Base-by-base conservation (phyloP, 2,113 vertebrate genomes). In the Sitta europaea region DNA sequence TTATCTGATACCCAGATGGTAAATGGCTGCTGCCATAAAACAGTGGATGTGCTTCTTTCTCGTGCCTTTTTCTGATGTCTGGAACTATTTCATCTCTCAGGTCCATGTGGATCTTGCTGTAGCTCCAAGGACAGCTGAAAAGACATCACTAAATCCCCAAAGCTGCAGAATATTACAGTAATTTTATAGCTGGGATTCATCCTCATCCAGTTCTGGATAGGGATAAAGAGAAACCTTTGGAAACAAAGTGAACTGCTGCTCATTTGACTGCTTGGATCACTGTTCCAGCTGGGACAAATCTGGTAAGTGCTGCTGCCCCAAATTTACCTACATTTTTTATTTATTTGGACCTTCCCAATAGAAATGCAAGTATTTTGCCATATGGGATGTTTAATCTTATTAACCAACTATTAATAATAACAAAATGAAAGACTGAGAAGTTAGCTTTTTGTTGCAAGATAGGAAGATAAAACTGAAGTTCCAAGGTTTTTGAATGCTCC, bases 281-380 rank as follows among this genome's bases (percentile, higher is more conserved):
- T 17, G 57, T 38, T 88, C 68, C 35, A 40, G 33, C 42, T 57
- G 57, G 53, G 91, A 88, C 73, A 92, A 67, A 91, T 66, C 2
- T 22, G 51, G 45, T 59, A 78, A 89, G 92, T 61, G 31, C 73
- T 74, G 45, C 43, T 81, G 74, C 70, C 84, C 42, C 38, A 11
- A 3, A 83, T 54, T 87, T 84, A 73, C 33, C 72, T 57, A 40
- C 35, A 53, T 51, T 92, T 91, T 90, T 80, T 6, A 78, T 86
- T 96, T 84, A 70, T 92, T 95, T 96, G 77, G 87, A 61, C 57
- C 61, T 95, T 92, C 62, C 73, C 12, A 57, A 86, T 62, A 71
- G 77, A 88, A 70, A 95, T 76, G 86, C 27, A 92, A 83, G 51
- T 90, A 86, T 96, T 95, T 96, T 96, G 79, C 75, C 71, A 86